Conservation (phyloP, 2,113 vertebrate species). For the Etheostoma spectabile region DNA sequence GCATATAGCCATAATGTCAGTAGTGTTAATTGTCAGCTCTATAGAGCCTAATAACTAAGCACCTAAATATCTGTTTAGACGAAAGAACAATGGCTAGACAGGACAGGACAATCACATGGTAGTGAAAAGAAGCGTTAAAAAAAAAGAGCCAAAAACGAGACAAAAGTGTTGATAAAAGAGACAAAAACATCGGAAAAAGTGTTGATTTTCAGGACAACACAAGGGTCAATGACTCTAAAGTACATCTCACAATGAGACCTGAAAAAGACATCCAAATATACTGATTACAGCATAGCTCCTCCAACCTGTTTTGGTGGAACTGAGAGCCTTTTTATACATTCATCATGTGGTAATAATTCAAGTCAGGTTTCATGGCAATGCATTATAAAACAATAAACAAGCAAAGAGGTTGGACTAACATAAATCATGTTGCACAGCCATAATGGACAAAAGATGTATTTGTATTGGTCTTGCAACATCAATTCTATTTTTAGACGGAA, state of each 20-base stretch:
- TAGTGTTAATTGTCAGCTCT: background rate
- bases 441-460: background rate
- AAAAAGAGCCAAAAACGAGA: too few species aligned
- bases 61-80: background rate
- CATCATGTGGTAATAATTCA: constrained; percentile 19
- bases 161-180: too few species aligned
- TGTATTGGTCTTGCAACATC: background rate
- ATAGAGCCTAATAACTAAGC: background rate
- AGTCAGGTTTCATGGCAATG: background rate
- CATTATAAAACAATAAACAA: background rate
- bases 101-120: too few species aligned
- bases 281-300: background rate
- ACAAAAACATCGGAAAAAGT: too few species aligned
- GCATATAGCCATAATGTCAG: background rate
- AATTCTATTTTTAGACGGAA: background rate
- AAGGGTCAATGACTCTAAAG: background rate
- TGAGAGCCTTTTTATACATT: constrained; percentile 5
- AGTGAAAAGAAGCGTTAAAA: too few species aligned
- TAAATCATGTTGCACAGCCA: background rate
- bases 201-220: too few species aligned
- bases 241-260: constrained; percentile 11
- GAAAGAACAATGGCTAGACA: background rate
- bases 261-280: constrained; percentile 14
- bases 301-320: constrained; percentile 4
- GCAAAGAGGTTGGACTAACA: background rate